These are phyloP conservation scores for Bombyx huttoni DNA, from an alignment of 2,888 invertebrate species.

Conservation along the genomic window DNA sequence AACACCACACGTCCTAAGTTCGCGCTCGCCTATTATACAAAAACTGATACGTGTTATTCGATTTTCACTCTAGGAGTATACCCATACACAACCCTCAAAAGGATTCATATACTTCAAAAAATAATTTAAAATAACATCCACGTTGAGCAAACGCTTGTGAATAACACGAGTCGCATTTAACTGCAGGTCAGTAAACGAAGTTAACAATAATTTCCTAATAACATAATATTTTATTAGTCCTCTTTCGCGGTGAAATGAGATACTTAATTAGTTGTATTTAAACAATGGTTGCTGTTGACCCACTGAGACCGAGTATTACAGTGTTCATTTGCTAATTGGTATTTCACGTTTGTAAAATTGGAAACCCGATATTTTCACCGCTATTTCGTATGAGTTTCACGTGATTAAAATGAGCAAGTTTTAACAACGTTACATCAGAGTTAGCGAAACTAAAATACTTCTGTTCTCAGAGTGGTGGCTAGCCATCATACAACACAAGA, in stretches of 20 bases:
- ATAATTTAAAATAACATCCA: slow-evolving; percentile 21
- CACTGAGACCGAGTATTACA: slow-evolving; percentile 5
- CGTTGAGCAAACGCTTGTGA: slow-evolving; percentile 13
- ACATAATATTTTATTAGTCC: slow-evolving; percentile 59
- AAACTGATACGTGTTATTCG: too few relatives aligned
- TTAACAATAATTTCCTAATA: slow-evolving; percentile 59
- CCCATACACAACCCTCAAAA: too few relatives aligned
- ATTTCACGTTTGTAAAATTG: neutral
- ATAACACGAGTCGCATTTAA: slow-evolving; percentile 31
- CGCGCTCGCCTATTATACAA: too few relatives aligned
- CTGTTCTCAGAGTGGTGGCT: too few relatives aligned
- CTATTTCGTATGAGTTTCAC: too few relatives aligned
- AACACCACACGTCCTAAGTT: too few relatives aligned
- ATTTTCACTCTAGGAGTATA: too few relatives aligned
- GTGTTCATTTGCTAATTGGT: neutral
- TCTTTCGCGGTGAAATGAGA: slow-evolving; percentile 56
- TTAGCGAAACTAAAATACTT: too few relatives aligned
- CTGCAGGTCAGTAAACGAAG: slow-evolving; percentile 34
- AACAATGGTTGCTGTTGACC: slow-evolving; percentile 39
- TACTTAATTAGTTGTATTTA: slow-evolving; percentile 62
- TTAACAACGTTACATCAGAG: too few relatives aligned
- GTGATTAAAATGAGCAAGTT: too few relatives aligned
- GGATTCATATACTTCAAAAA: neutral
- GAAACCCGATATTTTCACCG: too few relatives aligned
- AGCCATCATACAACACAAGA: too few relatives aligned